phyloP scores from a whole-genome alignment of 1,140 invertebrate species.

The Drosophila ananassae region DNA sequence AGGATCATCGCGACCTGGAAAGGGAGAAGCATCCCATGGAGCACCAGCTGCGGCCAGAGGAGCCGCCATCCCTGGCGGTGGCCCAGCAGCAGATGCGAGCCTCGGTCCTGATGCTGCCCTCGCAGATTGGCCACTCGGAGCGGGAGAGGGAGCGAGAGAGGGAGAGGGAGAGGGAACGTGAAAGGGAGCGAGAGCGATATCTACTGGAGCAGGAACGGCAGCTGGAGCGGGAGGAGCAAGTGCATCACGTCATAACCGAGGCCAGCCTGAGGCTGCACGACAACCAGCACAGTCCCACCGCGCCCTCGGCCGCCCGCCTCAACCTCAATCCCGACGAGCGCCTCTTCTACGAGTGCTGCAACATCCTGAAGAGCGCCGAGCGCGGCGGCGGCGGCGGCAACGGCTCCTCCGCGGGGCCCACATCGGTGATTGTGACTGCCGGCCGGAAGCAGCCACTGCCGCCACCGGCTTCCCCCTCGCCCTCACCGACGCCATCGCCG shows the following conservation, averaged over 20 bases:
- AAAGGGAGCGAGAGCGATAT: neutral
- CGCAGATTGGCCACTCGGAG: constrained; percentile 21
- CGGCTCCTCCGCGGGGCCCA: neutral
- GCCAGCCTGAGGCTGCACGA: constrained; percentile 64
- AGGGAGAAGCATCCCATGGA: neutral
- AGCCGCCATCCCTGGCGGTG: neutral
- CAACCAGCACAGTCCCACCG: constrained; percentile 54
- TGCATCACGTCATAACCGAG: constrained; percentile 67
- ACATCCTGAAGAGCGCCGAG: constrained; percentile 80
- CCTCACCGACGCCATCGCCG: constrained; percentile 13
- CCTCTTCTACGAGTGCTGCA: constrained; percentile 83
- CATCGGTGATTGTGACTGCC: constrained; percentile 42
- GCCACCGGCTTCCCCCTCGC: constrained; percentile 24
- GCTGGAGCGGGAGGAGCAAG: constrained; percentile 1
- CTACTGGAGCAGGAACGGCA: constrained; percentile 1
- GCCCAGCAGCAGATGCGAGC: constrained; percentile 50
- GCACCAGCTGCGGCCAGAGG: neutral
- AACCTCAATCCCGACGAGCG: constrained; percentile 83
- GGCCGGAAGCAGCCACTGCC: constrained; percentile 27
- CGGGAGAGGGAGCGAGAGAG: neutral
- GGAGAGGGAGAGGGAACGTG: neutral
- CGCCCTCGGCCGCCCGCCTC: constrained; percentile 50
- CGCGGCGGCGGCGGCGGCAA: constrained; percentile 19
- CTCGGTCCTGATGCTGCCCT: constrained; percentile 56
- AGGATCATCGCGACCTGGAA: neutral